Base-by-base conservation (phyloP, 92 coral and sea anemone species). In the Zoanthus sociatus region DNA sequence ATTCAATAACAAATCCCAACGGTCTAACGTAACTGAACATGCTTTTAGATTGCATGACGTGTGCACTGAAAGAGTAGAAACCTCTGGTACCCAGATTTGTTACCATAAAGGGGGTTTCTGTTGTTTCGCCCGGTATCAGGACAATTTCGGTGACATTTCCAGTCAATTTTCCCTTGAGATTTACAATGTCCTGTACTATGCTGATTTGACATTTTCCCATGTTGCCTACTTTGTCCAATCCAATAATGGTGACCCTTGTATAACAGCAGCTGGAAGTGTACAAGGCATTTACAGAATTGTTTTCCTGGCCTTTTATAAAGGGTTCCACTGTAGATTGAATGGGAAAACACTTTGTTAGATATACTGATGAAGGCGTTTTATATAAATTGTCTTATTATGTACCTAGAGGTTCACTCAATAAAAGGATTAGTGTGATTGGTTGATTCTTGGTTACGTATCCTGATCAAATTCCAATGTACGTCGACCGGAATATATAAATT, bases 211-310 rank as follows among this genome's bases (percentile, higher is more conserved):
- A 88, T 50, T 60, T 82, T 26, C 91, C 88, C 83, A 75, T 82
- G 53, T 88, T 88, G n/a, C 91, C 91, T n/a, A 83, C 91, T 55
- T 64, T 78, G 45, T 88, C 91, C 11, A 88, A 53, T 0, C 83
- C 91, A 10, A 83, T 64, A 13, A 88, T 73, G 7, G 85, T 37
- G 7, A 88, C 91, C 42, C 86, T 75, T 21, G 88, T 77, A 32
- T 82, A 17, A n/a, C 91, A 88, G 68, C 88, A 83, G 84, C 72
- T 89, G 66, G 91, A 75, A n/a, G 63, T 50, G 73, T 73, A 88
- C 54, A 71, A 73, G 14, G 91, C 88, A 61, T 73, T 6, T 31
- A 73, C 20, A 10, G 83, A 32, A 37, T 42, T 88, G 72, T 88
- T 88, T n/a, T 50, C 88, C 13, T 66, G 32, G 37, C 88, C 91